Conservation (phyloP, 2,888 invertebrate genomes). For the Seira musarum region DNA sequence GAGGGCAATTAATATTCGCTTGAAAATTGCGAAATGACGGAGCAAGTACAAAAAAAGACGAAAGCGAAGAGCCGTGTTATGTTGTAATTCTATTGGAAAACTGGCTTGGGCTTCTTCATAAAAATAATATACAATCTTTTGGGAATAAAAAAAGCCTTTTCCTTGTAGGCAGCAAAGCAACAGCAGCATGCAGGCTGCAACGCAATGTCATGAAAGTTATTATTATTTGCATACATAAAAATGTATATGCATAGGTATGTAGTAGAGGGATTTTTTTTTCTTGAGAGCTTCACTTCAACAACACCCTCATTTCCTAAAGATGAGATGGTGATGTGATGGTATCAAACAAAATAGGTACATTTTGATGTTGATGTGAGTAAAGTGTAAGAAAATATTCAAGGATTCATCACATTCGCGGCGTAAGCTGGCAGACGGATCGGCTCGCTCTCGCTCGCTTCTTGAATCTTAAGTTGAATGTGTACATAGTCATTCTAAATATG, state of each 20-base stretch:
- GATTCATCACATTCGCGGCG: not conserved
- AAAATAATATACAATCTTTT: constrained; percentile 21
- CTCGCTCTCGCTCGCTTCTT: too few relatives aligned
- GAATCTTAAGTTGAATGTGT: too few relatives aligned
- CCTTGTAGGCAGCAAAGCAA: not conserved
- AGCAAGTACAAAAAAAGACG: constrained; percentile 18
- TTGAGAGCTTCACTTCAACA: too few relatives aligned
- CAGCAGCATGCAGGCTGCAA: constrained; percentile 43
- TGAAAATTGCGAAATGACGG: constrained; percentile 46
- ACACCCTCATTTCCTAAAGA: constrained; percentile 13
- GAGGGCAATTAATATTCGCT: constrained; percentile 55
- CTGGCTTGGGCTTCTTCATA: constrained; percentile 13
- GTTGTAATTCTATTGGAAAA: constrained; percentile 7
- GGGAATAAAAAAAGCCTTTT: not conserved
- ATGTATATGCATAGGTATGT: too few relatives aligned
- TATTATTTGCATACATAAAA: too few relatives aligned
- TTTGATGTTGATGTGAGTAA: not conserved
- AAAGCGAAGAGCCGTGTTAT: not conserved
- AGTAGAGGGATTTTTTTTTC: not conserved
- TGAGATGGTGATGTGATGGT: too few relatives aligned
- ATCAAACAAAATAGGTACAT: too few relatives aligned
- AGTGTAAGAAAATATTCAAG: too few relatives aligned
- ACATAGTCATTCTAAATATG: constrained; percentile 18
- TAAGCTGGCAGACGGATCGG: constrained; percentile 31
- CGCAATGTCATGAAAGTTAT: constrained; percentile 50